phyloP scores from a whole-genome alignment of 2,113 vertebrate genomes.

The Emberiza fucata region DNA sequence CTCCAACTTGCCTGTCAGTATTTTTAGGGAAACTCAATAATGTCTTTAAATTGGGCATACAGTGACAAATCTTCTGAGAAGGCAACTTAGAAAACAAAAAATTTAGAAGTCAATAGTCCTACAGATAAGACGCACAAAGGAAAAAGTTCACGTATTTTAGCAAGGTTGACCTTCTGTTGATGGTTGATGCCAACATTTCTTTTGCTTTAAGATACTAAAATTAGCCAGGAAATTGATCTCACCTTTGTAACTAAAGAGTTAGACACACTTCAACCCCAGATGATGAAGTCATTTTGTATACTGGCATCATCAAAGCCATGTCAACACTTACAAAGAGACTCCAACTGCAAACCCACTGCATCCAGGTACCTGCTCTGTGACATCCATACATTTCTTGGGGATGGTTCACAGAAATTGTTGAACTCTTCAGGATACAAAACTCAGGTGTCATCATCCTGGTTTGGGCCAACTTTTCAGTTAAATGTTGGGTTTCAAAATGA shows the following conservation, averaged over 20 bases:
- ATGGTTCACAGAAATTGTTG: neutral
- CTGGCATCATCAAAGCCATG: neutral
- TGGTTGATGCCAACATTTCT: neutral
- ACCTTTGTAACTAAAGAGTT: neutral
- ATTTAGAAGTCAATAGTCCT: neutral
- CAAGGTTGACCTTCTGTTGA: neutral
- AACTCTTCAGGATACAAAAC: neutral
- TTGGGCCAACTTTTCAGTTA: neutral
- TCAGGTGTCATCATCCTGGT: neutral
- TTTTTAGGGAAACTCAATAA: constrained; percentile 20
- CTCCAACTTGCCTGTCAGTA: neutral
- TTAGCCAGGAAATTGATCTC: neutral
- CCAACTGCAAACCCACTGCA: neutral
- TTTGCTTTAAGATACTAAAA: neutral
- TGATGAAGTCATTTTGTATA: neutral
- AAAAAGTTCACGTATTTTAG: neutral
- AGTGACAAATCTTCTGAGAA: neutral
- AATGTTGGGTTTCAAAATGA: neutral
- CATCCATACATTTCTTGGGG: neutral
- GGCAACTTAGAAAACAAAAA: neutral
- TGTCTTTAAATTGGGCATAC: neutral
- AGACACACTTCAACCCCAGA: neutral
- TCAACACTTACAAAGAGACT: neutral
- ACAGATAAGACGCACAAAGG: neutral
- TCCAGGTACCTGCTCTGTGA: neutral